These are phyloP conservation scores for Hyles vespertilio DNA, from an alignment of 1,140 invertebrate genomes.

Conservation along the genomic window DNA sequence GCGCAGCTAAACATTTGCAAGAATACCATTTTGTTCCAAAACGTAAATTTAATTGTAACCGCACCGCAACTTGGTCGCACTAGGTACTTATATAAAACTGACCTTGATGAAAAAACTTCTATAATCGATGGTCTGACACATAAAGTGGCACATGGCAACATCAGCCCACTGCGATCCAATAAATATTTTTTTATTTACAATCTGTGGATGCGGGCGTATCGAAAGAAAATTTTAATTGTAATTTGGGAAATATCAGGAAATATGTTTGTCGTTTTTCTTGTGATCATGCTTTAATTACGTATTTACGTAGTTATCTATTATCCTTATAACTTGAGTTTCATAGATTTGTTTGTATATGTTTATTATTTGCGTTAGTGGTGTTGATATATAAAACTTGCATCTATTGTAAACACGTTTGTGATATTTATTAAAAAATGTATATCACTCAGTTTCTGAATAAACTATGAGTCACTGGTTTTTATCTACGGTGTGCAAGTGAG, in stretches of 20 bases:
- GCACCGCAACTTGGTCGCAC: no score
- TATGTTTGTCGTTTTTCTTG: slow-evolving; percentile 2
- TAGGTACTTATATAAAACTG: no score
- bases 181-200: slow-evolving; percentile 16
- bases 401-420: slow-evolving; percentile 41
- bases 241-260: slow-evolving; percentile 8
- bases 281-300: neutral
- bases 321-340: neutral
- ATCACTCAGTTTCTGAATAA: slow-evolving; percentile 32
- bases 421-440: slow-evolving; percentile 34
- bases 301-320: neutral
- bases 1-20: no score
- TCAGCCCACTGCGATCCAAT: neutral
- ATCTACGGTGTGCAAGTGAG: slow-evolving; percentile 25
- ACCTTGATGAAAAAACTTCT: no score
- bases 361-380: neutral
- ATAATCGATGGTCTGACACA: no score
- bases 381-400: slow-evolving; percentile 14
- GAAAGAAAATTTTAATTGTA: slow-evolving; percentile 13
- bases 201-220: slow-evolving; percentile 21
- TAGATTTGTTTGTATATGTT: neutral
- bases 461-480: slow-evolving; percentile 45
- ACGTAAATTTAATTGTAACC: no score
- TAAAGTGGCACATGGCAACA: neutral
- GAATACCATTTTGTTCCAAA: no score